Percentiles rank a stretch among this genome's conserved stretches.
Conservation (phyloP, 1,140 invertebrate species). For the Musca vetustissima region DNA sequence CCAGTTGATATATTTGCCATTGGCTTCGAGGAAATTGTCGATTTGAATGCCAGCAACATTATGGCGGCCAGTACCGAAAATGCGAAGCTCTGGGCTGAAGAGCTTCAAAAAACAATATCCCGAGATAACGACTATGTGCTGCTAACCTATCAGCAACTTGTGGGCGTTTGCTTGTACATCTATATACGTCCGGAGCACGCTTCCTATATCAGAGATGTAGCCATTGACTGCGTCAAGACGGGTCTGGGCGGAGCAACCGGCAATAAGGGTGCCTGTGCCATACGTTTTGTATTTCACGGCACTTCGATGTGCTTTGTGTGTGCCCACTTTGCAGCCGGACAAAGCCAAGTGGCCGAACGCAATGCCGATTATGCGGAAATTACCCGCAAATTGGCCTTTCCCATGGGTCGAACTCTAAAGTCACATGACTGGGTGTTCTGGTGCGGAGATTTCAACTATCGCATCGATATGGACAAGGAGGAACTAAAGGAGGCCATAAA, state of each 20-base stretch:
- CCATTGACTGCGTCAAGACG: conserved; percentile 95
- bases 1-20: conserved; percentile 93
- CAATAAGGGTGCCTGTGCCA: conserved; percentile 96
- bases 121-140: conserved; percentile 85
- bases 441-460: conserved; percentile 99
- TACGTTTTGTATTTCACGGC: conserved; percentile 87
- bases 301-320: conserved; percentile 97
- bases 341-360: conserved; percentile 85
- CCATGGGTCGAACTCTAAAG: conserved; percentile 88
- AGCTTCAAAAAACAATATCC: conserved; percentile 90
- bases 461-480: conserved; percentile 94
- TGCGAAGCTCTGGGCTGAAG: conserved; percentile 93
- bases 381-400: conserved; percentile 88
- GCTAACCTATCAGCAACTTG: conserved; percentile 93
- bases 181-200: conserved; percentile 88
- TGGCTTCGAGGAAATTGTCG: conserved; percentile 99
- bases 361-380: conserved; percentile 98
- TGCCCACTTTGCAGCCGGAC: conserved; percentile 98
- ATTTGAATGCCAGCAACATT: conserved; percentile 98
- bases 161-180: conserved; percentile 96
- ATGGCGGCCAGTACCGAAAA: conserved; percentile 96
- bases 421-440: conserved; percentile 99
- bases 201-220: conserved; percentile 87
- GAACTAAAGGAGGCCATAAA: conserved; percentile 86
- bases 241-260: conserved; percentile 93